Evolutionary conservation across 1,140 invertebrate species (phyloP), one percentile per base, ranked within the genome.

Genomic region (Drosophila auraria): DNA sequence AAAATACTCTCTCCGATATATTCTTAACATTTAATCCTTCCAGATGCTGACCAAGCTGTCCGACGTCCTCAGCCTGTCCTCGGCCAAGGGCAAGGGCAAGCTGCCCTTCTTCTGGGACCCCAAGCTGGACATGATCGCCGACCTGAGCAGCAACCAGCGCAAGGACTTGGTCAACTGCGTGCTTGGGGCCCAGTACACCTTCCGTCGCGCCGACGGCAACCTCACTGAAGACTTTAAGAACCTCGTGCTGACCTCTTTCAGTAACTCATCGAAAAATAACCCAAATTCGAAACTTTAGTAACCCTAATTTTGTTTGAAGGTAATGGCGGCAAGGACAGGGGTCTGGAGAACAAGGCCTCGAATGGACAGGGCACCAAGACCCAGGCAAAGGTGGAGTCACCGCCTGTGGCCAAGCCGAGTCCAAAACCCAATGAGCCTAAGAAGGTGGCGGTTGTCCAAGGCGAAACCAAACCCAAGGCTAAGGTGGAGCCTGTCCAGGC

Each of bases 41-140:
- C n/a, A 91, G 89, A 89, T 91, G 82, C 69, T 72, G 6, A 8
- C 23, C 23, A 69, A 74, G 33, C 17, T 91, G 33, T 47, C 20
- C 9, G 56, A 42, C 0, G 56, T 57, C 7, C 44, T 91, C 5
- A 15, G 20, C 6, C 33, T 27, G 17, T 45, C 20, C 25, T 27
- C 23, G 3, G 12, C 1, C 20, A 81, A 73, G 25, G 71, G 77
- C 4, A 77, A 83, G 27, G 71, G 77, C 2, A 77, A 83, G 45
- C 51, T 91, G 5, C 54, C 2, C 14, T 91, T 81, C 33, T 91
- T 86, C 51, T 91, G 89, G 89, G 80, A 91, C 45, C 59, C 71
- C 14, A 61, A 80, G 7, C 53, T 91, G 36, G 68, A 91, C 23
- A 65, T 91, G 69, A 73, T 91, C 36, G 79, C 72, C n/a, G 47